Conservation (phyloP, 2,113 vertebrate genomes). For the Channa maculata region DNA sequence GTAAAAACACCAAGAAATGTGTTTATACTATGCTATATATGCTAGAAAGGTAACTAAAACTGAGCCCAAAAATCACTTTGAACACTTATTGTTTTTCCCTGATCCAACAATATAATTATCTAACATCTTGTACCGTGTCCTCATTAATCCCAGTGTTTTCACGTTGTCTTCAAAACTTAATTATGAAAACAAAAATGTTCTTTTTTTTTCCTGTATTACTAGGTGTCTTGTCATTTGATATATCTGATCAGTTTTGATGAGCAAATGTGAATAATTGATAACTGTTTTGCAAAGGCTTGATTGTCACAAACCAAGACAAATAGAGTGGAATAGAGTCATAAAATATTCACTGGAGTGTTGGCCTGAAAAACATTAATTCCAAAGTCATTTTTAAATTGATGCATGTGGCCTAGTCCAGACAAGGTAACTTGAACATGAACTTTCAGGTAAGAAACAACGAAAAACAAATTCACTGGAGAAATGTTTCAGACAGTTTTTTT, state of each 20-base stretch:
- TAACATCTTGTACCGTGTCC: slow-evolving; percentile 46
- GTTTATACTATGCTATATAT: background rate
- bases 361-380: slow-evolving; percentile 89
- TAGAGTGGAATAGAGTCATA: slow-evolving; percentile 95
- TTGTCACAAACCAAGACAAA: slow-evolving; percentile 97
- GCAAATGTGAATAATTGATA: slow-evolving; percentile 96
- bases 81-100: slow-evolving; percentile 3
- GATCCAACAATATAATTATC: slow-evolving; percentile 48
- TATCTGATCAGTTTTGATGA: slow-evolving; percentile 88
- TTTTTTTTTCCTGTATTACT: slow-evolving; percentile 42
- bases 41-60: background rate
- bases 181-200: slow-evolving; percentile 70
- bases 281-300: slow-evolving; percentile 92
- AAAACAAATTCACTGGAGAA: slow-evolving; percentile 7
- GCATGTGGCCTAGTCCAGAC: slow-evolving; percentile 42
- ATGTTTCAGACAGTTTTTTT: background rate
- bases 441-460: slow-evolving; percentile 13
- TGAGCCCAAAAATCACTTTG: slow-evolving; percentile 9
- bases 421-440: slow-evolving; percentile 46
- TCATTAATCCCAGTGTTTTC: slow-evolving; percentile 53
- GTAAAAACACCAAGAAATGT: background rate
- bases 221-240: slow-evolving; percentile 57
- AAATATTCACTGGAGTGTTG: slow-evolving; percentile 95
- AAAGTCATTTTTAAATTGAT: slow-evolving; percentile 87
- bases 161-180: slow-evolving; percentile 55